Percentiles rank a stretch among this genome's conserved stretches.
These are phyloP conservation scores for Cladopsammia gracilis DNA, from an alignment of 64 coral and sea anemone genomes.

Conservation along the genomic window DNA sequence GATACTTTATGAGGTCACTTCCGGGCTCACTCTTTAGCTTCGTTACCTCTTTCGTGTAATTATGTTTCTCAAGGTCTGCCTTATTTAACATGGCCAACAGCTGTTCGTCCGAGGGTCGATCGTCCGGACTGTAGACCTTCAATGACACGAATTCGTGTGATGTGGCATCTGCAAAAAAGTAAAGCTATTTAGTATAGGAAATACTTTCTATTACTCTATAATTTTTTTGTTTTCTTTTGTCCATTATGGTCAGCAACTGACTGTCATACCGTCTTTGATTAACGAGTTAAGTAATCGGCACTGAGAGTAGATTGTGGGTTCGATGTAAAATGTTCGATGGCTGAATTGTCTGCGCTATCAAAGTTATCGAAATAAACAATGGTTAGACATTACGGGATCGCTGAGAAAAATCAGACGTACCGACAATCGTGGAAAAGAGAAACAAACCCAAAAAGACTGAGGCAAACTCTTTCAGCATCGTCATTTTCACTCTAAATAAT, in stretches of 20 bases:
- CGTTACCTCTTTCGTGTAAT: constrained; percentile 21
- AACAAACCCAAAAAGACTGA: not conserved
- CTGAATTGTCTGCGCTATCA: too few species aligned
- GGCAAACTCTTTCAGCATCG: not conserved
- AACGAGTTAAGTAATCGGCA: too few species aligned
- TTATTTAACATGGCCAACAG: not conserved
- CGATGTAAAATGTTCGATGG: too few species aligned
- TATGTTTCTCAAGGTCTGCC: not conserved
- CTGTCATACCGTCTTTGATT: too few species aligned
- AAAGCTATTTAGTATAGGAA: too few species aligned
- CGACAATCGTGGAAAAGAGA: not conserved
- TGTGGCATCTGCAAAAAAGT: not conserved
- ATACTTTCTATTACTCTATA: too few species aligned
- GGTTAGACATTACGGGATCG: too few species aligned
- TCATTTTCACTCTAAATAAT: not conserved
- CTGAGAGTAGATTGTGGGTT: too few species aligned
- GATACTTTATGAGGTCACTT: not conserved
- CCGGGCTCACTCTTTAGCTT: not conserved
- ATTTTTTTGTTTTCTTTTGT: too few species aligned
- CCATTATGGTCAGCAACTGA: too few species aligned
- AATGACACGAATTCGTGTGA: not conserved
- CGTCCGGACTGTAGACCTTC: constrained; percentile 11
- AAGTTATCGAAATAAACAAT: constrained; percentile 9
- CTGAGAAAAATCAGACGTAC: not conserved
- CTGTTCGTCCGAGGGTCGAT: not conserved